Evolutionary conservation across 2,888 invertebrate species (phyloP), one percentile per base, ranked within the genome.

Genomic region (Hypena proboscidalis): DNA sequence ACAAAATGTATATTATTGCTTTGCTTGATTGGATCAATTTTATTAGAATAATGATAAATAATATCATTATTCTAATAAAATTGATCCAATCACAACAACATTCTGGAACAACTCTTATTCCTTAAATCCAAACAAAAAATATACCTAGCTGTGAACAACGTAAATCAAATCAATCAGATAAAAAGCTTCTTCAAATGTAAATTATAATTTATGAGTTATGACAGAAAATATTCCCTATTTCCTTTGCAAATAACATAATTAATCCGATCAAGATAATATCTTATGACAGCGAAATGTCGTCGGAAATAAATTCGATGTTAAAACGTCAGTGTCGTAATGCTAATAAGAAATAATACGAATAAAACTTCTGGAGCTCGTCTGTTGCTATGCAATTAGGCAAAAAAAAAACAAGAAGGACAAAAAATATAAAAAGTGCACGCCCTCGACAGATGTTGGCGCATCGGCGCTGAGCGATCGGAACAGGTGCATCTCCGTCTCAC

Each of bases 361-460:
- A 17, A 43, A 43, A 36, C 27, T 36, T 15, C 13, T 37, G 59
- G 41, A 64, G 62, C 59, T 67, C 58, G 67, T 58, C 69, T 65
- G 79, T 77, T 76, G 74, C 74, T 64, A 66, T 67, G 78, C 76
- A 83, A 81, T 85, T 80, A 80, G 74, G 70, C 61, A 59, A 47
- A 56, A 60, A 66, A 58, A 56, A 49, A 62, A 58, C 60, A 69
- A 65, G 66, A 69, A 68, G 57, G 58, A 51, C 58, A 50, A 68
- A 70, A 74, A 74, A 74, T 71, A 68, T 65, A 73, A 81, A 79
- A 79, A 80, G 72, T 74, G 78, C 79, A 80, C 64, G 76, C 74
- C 70, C 62, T 67, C 77, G 78, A 79, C 87, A 86, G 86, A 86
- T 86, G 88, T 80, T 77, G 79, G 80, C 80, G 83, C 77, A 77